Conservation (phyloP, 2,888 invertebrate species). For the Ectemnius cavifrons region DNA sequence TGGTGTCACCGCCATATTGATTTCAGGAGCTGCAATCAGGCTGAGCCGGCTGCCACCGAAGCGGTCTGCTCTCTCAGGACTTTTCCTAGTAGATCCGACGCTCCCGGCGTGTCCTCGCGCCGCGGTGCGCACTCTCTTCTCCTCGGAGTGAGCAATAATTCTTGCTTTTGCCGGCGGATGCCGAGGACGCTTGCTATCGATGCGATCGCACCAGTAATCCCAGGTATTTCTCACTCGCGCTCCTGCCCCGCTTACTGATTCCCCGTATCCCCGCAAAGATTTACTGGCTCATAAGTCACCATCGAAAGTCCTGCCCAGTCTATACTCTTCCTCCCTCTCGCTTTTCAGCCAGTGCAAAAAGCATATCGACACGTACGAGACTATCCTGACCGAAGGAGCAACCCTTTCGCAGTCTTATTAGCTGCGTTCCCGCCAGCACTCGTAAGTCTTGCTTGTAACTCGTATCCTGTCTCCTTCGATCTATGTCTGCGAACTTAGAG, state of each 20-base stretch:
- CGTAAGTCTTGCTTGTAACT: not conserved
- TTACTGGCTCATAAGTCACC: conserved; percentile 50
- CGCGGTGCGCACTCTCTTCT: conserved; percentile 8
- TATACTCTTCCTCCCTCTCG: not conserved
- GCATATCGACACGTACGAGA: conserved; percentile 48
- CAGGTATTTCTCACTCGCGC: conserved; percentile 66
- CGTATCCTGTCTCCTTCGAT: too few relatives aligned
- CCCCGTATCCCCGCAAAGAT: conserved; percentile 47
- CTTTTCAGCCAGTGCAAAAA: conserved; percentile 10
- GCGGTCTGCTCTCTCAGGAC: conserved; percentile 15
- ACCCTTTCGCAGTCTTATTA: conserved; percentile 37
- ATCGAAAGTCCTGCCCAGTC: conserved; percentile 42
- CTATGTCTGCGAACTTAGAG: too few relatives aligned
- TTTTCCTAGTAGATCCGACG: conserved; percentile 44
- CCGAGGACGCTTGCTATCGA: conserved; percentile 64
- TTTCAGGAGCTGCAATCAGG: conserved; percentile 63
- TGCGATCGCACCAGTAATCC: conserved; percentile 65
- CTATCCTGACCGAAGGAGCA: conserved; percentile 32
- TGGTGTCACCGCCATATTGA: conserved; percentile 69
- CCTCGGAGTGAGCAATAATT: conserved; percentile 65
- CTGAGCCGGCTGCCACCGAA: not conserved
- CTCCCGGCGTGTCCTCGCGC: not conserved
- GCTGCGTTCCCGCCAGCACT: conserved; percentile 1
- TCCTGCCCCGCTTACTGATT: conserved; percentile 44
- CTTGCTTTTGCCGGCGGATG: conserved; percentile 66